Conservation (phyloP, 2,797 vertebrate genomes). For the Microcaecilia unicolor region DNA sequence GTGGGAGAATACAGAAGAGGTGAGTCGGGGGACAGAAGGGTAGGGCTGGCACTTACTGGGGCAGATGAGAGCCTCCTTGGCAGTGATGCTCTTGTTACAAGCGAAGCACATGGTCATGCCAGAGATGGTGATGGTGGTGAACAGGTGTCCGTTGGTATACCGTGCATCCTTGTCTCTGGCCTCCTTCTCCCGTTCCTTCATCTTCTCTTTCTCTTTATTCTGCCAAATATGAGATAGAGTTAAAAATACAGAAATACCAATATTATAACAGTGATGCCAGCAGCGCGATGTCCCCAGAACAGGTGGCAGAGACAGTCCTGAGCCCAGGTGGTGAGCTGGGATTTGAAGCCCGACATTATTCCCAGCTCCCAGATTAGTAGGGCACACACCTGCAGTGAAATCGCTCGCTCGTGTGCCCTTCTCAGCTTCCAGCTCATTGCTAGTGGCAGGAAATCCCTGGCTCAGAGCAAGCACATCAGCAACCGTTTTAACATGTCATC, state of each 20-base stretch:
- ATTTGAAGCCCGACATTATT: too few relatives aligned
- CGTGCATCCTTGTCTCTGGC: slow-evolving; percentile 74
- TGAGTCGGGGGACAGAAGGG: neutral
- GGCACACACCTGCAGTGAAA: slow-evolving; percentile 6
- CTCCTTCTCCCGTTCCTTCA: slow-evolving; percentile 75
- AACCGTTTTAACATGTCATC: neutral
- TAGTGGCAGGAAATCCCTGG: neutral
- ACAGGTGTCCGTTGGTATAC: slow-evolving; percentile 81
- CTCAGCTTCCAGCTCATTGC: slow-evolving; percentile 35
- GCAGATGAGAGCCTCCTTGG: slow-evolving; percentile 86
- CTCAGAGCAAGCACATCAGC: slow-evolving; percentile 15
- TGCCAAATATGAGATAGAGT: slow-evolving; percentile 25
- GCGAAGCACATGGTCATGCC: slow-evolving; percentile 85
- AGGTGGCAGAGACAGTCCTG: neutral
- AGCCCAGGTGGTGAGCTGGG: too few relatives aligned
- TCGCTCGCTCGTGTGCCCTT: slow-evolving; percentile 26
- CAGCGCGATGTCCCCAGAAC: neutral
- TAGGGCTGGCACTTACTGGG: slow-evolving; percentile 62
- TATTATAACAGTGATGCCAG: neutral
- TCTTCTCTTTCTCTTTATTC: slow-evolving; percentile 77
- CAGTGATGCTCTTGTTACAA: slow-evolving; percentile 88
- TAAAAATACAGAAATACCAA: neutral
- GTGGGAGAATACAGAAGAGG: neutral
- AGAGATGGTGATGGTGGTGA: slow-evolving; percentile 82
- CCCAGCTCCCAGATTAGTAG: too few relatives aligned